Evolutionary conservation across 2,888 invertebrate genomes (phyloP), one percentile per base, ranked within the genome.

Genomic region (Pristionchus exspectatus): DNA sequence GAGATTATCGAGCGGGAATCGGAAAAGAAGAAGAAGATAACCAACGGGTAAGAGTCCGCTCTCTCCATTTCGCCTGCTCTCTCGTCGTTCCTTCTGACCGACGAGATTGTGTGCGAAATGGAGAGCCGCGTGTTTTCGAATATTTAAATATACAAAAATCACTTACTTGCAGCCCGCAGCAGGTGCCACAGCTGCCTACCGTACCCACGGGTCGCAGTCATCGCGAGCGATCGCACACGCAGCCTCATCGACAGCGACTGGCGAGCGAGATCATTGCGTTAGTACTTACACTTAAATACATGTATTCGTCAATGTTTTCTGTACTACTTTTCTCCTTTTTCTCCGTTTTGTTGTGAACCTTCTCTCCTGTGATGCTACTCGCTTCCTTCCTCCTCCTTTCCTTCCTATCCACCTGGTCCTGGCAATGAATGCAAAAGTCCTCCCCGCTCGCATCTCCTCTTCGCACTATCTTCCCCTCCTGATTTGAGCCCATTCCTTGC

Each of bases 1-100:
- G 89, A 69, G 21, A 92, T 92, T 66, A 92, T 92, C 89, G 90
- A 92, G 54, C 87, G 91, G 1, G 92, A 92, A 74, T 72, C 90
- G 44, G 90, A 91, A 66, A 90, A 88, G 88, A 91, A 91, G 88
- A 89, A 83, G 85, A 66, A 87, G 90, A 44, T 85, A 33, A 88
- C 44, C 21, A 50, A 83, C 54, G 83, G 89, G 90, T 90, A 59
- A 83, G 89, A 18, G 24, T 69, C 3, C 38, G 2, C 44, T 50
- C 44, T 50, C 44, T 50, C 44, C 5, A 50, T 50, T 50, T 50
- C 44, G 44, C 44, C 9, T 50, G 10, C 44, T 50, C 44, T 50
- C 44, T 50, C 44, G 44, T 12, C 44, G 10, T 1, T 0, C 12
- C n/a, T 0, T 50, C 44, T 50, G 44, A 50, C 44, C 44, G 44